Evolutionary conservation across 2,888 invertebrate genomes (phyloP), one percentile per base, ranked within the genome.

Genomic region (Selenia dentaria): DNA sequence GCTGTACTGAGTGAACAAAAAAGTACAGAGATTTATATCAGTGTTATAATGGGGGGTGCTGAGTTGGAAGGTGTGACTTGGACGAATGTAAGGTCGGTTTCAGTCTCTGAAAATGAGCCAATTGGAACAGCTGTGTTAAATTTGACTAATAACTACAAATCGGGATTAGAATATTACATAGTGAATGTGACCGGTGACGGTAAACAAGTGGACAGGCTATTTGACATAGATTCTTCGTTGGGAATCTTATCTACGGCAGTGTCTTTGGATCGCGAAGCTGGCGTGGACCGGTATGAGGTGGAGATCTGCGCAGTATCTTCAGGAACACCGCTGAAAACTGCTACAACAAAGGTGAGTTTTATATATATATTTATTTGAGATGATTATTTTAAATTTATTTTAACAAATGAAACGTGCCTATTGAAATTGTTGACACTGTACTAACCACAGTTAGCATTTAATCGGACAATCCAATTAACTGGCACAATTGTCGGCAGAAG

Each of bases 211-310:
- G 96, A 97, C 88, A 93, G 96, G 70, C 92, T 97, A 67, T 99
- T 99, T 80, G 96, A 96, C 74, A 95, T 99, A 70, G 97, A 98
- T 86, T 93, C 96, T 12, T 95, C 95, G 60, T 91, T 96, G 71
- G 98, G 98, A 32, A 95, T 97, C 67, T 88, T 99, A 61, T 96
- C 96, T 29, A 97, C 97, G 9, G 96, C 96, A 9, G 94, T 94
- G 29, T 93, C 94, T 53, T 88, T 97, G 79, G 97, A 97, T 84
- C 92, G 97, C 43, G 97, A 97, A 81, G 93, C 94, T 56, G 97
- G 96, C 20, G 93, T 95, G 47, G 95, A 95, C 70, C 93, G 92
- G 62, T 97, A 97, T 85, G 95, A 95, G 73, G 94, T 97, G 58
- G 96, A 96, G 78, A 94, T 98, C 49, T 95, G 95, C 78, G 97